Conservation (phyloP, 2,113 vertebrate species). For the Prionailurus bengalensis region DNA sequence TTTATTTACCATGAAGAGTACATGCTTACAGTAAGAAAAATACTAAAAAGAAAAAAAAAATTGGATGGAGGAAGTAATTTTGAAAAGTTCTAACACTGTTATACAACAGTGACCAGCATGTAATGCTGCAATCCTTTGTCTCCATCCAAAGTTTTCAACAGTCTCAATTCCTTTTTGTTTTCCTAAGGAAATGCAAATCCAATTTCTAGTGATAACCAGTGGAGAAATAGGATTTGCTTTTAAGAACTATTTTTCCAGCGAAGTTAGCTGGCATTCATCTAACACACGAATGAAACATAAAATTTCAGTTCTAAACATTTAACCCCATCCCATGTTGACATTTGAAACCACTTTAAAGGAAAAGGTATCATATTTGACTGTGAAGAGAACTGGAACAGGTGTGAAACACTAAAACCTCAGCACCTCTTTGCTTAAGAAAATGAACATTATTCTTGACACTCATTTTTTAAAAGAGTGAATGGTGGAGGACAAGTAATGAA, state of each 20-base stretch:
- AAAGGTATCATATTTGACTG: slow-evolving; percentile 70
- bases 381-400: slow-evolving; percentile 46
- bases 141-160: background rate
- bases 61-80: background rate
- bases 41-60: background rate
- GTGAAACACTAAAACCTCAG: slow-evolving; percentile 53
- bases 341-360: slow-evolving; percentile 75
- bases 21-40: background rate
- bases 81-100: background rate
- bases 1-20: background rate
- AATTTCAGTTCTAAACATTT: slow-evolving; percentile 76
- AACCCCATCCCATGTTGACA: slow-evolving; percentile 69
- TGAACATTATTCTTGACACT: slow-evolving; percentile 59
- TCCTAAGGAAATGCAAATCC: slow-evolving; percentile 16
- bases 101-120: background rate
- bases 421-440: slow-evolving; percentile 67
- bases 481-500: background rate
- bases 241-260: slow-evolving; percentile 59
- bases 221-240: slow-evolving; percentile 57
- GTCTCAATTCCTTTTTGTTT: slow-evolving; percentile 27
- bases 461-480: slow-evolving; percentile 51
- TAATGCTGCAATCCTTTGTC: background rate
- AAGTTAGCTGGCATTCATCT: slow-evolving; percentile 58
- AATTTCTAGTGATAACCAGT: slow-evolving; percentile 34
- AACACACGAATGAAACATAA: slow-evolving; percentile 74